A percentile compares a stretch with the other conserved stretches of the same genome.
phyloP scores from a whole-genome alignment of 2,113 vertebrate species.

The Aegypius monachus region DNA sequence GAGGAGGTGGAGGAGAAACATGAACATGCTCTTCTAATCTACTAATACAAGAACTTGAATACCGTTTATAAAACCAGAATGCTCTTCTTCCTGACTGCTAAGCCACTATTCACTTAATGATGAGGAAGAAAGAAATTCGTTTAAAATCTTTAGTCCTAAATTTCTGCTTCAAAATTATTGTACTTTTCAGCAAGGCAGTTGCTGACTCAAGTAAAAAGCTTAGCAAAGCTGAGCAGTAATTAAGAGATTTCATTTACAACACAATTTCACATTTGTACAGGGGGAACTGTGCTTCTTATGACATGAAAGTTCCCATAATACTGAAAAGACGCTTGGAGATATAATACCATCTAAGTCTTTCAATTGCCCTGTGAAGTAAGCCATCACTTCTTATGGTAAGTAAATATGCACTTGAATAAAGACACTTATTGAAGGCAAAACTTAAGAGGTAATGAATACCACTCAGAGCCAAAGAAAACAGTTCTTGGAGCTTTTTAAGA shows the following conservation, averaged over 20 bases:
- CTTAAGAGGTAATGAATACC: background rate
- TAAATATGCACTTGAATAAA: background rate
- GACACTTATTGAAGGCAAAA: background rate
- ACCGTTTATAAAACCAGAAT: background rate
- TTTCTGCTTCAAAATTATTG: slow-evolving; percentile 1
- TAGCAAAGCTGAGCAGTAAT: slow-evolving; percentile 24
- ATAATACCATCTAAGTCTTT: background rate
- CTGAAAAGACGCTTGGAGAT: background rate
- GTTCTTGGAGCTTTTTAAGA: background rate
- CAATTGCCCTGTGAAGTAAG: background rate
- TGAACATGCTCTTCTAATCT: background rate
- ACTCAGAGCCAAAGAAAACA: background rate
- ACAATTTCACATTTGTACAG: background rate
- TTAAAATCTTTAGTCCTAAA: background rate
- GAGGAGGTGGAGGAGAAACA: background rate
- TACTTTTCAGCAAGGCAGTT: slow-evolving; percentile 23
- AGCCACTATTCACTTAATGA: background rate
- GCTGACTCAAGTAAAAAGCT: background rate
- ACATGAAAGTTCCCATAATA: background rate
- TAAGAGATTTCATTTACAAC: slow-evolving; percentile 42
- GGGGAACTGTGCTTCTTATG: background rate
- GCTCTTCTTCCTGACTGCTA: background rate
- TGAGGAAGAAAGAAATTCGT: background rate
- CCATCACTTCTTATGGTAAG: background rate
- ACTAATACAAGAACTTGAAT: background rate